phyloP scores from a whole-genome alignment of 2,888 invertebrate genomes.

The Boloria euphrosyne region DNA sequence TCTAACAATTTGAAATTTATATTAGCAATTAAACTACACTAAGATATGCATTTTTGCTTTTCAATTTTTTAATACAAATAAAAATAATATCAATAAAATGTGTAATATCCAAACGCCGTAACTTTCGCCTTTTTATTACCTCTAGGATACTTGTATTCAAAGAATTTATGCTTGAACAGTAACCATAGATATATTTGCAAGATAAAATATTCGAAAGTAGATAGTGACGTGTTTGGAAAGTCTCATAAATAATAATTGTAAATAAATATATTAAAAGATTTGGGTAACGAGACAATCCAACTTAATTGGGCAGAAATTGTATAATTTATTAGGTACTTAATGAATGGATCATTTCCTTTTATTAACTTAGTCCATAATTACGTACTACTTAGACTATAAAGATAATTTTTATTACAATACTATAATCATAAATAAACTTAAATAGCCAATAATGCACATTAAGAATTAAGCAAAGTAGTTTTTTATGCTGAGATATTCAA shows the following conservation, averaged over 20 bases:
- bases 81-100: constrained; percentile 9
- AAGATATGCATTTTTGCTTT: no score
- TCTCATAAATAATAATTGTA: constrained; percentile 8
- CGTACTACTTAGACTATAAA: no score
- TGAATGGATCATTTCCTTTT: no score
- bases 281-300: neutral
- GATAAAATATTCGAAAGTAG: constrained; percentile 11
- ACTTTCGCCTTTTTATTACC: constrained; percentile 16
- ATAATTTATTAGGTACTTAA: no score
- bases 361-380: no score
- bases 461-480: no score
- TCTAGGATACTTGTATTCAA: constrained; percentile 2
- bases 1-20: no score
- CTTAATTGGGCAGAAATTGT: neutral
- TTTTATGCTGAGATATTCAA: no score
- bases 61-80: neutral
- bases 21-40: no score
- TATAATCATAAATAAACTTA: no score
- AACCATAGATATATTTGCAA: constrained; percentile 5
- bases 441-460: no score
- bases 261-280: constrained; percentile 4
- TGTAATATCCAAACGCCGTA: constrained; percentile 1
- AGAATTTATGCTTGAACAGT: constrained; percentile 10
- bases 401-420: no score
- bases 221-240: constrained; percentile 9